Base-by-base conservation (phyloP, 2,797 vertebrate species). In the Sebastes reedi region DNA sequence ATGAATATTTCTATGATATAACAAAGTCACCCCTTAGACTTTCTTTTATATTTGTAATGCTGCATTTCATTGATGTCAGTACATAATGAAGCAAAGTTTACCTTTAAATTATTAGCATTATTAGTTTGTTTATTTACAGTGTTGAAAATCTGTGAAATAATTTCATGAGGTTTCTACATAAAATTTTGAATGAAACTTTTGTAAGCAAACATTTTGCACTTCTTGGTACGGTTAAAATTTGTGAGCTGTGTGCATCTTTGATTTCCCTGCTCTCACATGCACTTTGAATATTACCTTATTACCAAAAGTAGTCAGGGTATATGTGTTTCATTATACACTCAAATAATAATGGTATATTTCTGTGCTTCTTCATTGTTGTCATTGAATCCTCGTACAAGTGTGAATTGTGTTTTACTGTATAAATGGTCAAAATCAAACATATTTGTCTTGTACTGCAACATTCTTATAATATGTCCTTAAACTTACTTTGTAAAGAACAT, bases 91-190 rank as follows among this genome's bases (percentile, higher is more conserved):
- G 12, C 12, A 29, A 29, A 12, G 25, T 61, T 50, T 34, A 24
- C 16, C 4, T 54, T 20, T n/a, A 25, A 9, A 25, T 50, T 36
- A 10, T 54, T 13, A 2, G 16, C 3, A 8, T 29, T 16, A 50
- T 36, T 16, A 42, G 2, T 29, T 13, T 29, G 12, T 56, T 64
- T 24, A 46, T 56, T 55, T 50, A 58, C 27, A 50, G 12, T 50
- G 0, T 66, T 69, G 2, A 0, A 24, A 11, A 22, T 29, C 1
- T 55, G 0, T 55, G 8, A 39, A 30, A 39, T 22, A 0, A 12
- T 42, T 18, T 14, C 2, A 14, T 8, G 16, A 16, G 6, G 3
- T 27, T 65, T 16, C 25, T 58, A 2, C 29, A 25, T 9, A 27
- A 12, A 1, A 46, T 64, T 5, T 16, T 68, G 6, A 68, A 61